Conservation (phyloP, 1,140 invertebrate species). For the Zaprionus kolodkinae region DNA sequence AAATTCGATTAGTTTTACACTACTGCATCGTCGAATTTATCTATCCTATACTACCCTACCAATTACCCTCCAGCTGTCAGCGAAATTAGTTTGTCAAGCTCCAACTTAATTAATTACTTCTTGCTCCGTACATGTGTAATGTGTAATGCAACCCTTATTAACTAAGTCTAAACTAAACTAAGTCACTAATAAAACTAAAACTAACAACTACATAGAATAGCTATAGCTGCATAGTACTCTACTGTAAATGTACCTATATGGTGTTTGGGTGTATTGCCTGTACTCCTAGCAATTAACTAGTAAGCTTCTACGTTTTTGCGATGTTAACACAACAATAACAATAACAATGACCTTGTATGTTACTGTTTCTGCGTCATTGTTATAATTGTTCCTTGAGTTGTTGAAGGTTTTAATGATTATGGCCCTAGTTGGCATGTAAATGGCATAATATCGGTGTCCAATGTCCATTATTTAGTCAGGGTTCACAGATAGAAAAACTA, state of each 20-base stretch:
- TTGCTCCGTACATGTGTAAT: constrained; percentile 56
- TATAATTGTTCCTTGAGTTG: constrained; percentile 12
- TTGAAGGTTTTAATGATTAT: constrained; percentile 26
- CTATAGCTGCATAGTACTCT: constrained; percentile 19
- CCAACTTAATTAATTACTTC: constrained; percentile 40
- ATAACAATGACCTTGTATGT: not conserved
- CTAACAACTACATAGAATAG: constrained; percentile 48
- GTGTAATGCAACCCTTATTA: constrained; percentile 57
- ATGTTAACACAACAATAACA: constrained; percentile 22
- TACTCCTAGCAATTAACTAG: constrained; percentile 43
- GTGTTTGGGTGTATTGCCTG: constrained; percentile 44
- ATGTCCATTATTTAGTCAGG: constrained; percentile 1
- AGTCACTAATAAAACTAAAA: constrained; percentile 18
- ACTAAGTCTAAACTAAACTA: constrained; percentile 43
- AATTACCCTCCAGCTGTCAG: constrained; percentile 21
- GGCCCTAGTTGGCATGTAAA: constrained; percentile 61
- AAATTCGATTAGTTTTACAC: not conserved
- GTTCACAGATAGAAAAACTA: not conserved
- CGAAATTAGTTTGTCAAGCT: constrained; percentile 58
- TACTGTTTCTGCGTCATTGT: not conserved
- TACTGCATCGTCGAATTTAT: not conserved
- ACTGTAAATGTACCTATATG: constrained; percentile 24
- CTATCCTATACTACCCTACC: not conserved
- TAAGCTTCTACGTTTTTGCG: constrained; percentile 43
- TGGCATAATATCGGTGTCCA: constrained; percentile 52